These are phyloP conservation scores for Lepidotrigona ventralis DNA, from an alignment of 1,140 invertebrate genomes.

Conservation along the genomic window DNA sequence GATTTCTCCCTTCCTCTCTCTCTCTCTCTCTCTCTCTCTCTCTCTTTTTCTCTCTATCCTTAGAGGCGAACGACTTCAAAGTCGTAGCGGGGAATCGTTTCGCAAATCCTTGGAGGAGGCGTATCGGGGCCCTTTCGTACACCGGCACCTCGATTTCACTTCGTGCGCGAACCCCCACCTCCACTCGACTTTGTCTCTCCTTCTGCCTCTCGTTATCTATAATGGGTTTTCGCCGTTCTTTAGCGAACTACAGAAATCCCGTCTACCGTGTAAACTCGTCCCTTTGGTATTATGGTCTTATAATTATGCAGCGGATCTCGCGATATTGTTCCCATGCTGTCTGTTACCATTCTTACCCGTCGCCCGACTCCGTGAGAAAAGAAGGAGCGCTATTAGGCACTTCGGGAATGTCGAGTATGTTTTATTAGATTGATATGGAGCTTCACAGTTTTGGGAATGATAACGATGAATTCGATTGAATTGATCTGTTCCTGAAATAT, in stretches of 20 bases:
- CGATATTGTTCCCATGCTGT: slow-evolving; percentile 6
- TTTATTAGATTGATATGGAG: too few relatives aligned
- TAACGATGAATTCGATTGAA: too few relatives aligned
- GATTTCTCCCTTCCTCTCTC: background rate
- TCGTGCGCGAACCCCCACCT: slow-evolving; percentile 19
- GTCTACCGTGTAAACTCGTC: slow-evolving; percentile 59
- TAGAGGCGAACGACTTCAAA: slow-evolving; percentile 63
- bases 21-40: background rate
- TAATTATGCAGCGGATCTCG: slow-evolving; percentile 44
- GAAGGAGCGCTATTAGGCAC: too few relatives aligned
- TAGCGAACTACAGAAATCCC: slow-evolving; percentile 58
- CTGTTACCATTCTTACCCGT: background rate
- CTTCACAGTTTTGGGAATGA: too few relatives aligned
- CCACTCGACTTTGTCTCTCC: slow-evolving; percentile 57
- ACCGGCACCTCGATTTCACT: slow-evolving; percentile 57
- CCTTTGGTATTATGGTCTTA: slow-evolving; percentile 33
- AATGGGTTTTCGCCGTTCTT: slow-evolving; percentile 65
- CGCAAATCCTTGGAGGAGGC: slow-evolving; percentile 64
- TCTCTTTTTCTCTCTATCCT: background rate
- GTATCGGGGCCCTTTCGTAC: slow-evolving; percentile 59
- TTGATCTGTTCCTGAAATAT: too few relatives aligned
- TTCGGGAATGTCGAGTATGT: too few relatives aligned
- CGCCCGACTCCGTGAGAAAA: too few relatives aligned
- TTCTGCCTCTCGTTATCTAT: slow-evolving; percentile 65
- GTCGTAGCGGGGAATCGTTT: slow-evolving; percentile 67